Evolutionary conservation across 2,113 vertebrate species (phyloP).

Genomic region (Arvicanthis niloticus): DNA sequence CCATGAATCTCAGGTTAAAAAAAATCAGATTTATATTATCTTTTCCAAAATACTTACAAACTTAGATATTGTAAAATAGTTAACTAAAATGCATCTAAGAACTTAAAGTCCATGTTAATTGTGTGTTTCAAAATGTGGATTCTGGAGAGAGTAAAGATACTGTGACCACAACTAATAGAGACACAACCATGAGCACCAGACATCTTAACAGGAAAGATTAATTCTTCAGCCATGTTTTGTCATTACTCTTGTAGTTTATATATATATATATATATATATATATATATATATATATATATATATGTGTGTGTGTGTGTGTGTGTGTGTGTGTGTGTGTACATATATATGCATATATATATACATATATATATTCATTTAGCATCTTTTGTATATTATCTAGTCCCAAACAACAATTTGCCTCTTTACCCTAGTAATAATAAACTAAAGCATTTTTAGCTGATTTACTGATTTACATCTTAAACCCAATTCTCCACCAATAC

Average conservation of each 20-base stretch:
- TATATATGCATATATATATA: too few relatives aligned
- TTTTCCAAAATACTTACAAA: slow-evolving; percentile 52
- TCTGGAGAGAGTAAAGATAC: slow-evolving; percentile 7
- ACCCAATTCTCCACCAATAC: slow-evolving; percentile 34
- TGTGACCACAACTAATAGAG: slow-evolving; percentile 23
- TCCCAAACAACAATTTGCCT: slow-evolving; percentile 50
- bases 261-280: too few relatives aligned
- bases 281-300: too few relatives aligned
- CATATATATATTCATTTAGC: slow-evolving; percentile 38
- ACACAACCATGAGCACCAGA: neutral
- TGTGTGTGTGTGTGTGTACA: too few relatives aligned
- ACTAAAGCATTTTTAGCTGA: slow-evolving; percentile 40
- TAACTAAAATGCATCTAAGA: slow-evolving; percentile 19
- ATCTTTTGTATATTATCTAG: slow-evolving; percentile 22
- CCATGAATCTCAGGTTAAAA: slow-evolving; percentile 37
- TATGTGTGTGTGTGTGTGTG: too few relatives aligned
- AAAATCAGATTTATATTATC: neutral
- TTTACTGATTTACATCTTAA: slow-evolving; percentile 56
- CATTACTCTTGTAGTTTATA: slow-evolving; percentile 30
- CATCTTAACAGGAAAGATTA: slow-evolving; percentile 39
- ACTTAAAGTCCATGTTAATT: slow-evolving; percentile 31
- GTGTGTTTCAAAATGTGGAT: slow-evolving; percentile 53
- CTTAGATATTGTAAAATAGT: slow-evolving; percentile 49
- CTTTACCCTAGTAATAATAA: slow-evolving; percentile 54
- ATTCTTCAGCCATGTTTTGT: slow-evolving; percentile 19